phyloP scores from a whole-genome alignment of 2,113 vertebrate species.

The Eidolon helvum region DNA sequence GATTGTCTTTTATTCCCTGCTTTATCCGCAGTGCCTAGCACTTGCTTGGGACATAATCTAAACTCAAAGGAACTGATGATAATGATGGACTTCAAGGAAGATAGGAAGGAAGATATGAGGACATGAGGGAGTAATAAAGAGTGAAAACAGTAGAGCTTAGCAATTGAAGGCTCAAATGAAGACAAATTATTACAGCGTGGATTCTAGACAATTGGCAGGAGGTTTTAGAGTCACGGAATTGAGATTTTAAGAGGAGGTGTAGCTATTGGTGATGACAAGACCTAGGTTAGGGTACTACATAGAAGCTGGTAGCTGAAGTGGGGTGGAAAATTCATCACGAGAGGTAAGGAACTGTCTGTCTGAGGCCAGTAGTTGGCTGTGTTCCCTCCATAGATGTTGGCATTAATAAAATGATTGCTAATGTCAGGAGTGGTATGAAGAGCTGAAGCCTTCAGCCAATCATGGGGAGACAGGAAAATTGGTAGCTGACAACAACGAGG shows the following conservation, averaged over 20 bases:
- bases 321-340: not conserved
- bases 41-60: not conserved
- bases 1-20: not conserved
- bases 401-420: not conserved
- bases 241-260: not conserved
- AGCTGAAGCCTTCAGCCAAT: not conserved
- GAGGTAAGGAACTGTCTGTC: not conserved
- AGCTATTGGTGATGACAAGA: not conserved
- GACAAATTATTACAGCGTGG: not conserved
- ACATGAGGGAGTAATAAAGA: not conserved
- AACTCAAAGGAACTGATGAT: not conserved
- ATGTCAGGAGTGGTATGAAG: not conserved
- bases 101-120: not conserved
- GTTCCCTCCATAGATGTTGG: not conserved
- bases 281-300: not conserved
- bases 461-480: not conserved
- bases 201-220: not conserved
- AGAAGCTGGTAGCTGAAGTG: not conserved
- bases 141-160: not conserved
- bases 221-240: not conserved
- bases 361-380: not conserved
- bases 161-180: not conserved
- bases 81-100: not conserved
- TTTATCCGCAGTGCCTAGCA: not conserved
- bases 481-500: not conserved